These are phyloP conservation scores for Drosophila sturtevanti DNA, from an alignment of 1,140 invertebrate species.

Conservation along the genomic window DNA sequence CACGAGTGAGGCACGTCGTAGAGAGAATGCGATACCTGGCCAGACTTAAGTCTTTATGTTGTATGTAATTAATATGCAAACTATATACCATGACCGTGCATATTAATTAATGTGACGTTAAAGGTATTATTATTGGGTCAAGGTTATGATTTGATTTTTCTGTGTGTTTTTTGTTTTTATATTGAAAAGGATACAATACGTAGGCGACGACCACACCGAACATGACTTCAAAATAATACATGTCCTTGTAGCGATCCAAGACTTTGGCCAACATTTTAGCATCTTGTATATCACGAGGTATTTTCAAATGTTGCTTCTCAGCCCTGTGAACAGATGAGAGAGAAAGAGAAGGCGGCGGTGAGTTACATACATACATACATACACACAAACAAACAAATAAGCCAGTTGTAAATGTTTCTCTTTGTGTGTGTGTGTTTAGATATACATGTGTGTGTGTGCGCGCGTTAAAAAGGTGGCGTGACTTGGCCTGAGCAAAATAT, in stretches of 20 bases:
- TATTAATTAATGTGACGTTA: constrained; percentile 38
- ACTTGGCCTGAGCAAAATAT: constrained; percentile 30
- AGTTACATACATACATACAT: constrained; percentile 29
- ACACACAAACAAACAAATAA: constrained; percentile 17
- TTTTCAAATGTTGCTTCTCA: constrained; percentile 94
- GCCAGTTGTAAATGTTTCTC: constrained; percentile 34
- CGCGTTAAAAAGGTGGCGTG: constrained; percentile 55
- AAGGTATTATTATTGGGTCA: constrained; percentile 60
- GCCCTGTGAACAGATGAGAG: constrained; percentile 87
- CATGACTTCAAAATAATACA: constrained; percentile 96
- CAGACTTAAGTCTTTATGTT: constrained; percentile 13
- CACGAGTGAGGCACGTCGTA: neutral
- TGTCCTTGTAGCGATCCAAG: constrained; percentile 96
- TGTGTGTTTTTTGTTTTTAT: constrained; percentile 15
- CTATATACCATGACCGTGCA: constrained; percentile 47
- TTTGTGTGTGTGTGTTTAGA: neutral
- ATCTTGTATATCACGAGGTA: constrained; percentile 97
- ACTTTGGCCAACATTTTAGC: constrained; percentile 97
- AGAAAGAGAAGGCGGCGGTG: constrained; percentile 13
- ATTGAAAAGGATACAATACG: constrained; percentile 98
- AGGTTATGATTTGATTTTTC: constrained; percentile 39
- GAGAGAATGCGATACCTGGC: constrained; percentile 5
- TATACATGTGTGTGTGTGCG: constrained; percentile 15
- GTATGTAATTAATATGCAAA: constrained; percentile 58
- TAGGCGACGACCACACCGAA: constrained; percentile 95